phyloP scores from a whole-genome alignment of 2,888 invertebrate species.

The Megalurothrips usitatus region DNA sequence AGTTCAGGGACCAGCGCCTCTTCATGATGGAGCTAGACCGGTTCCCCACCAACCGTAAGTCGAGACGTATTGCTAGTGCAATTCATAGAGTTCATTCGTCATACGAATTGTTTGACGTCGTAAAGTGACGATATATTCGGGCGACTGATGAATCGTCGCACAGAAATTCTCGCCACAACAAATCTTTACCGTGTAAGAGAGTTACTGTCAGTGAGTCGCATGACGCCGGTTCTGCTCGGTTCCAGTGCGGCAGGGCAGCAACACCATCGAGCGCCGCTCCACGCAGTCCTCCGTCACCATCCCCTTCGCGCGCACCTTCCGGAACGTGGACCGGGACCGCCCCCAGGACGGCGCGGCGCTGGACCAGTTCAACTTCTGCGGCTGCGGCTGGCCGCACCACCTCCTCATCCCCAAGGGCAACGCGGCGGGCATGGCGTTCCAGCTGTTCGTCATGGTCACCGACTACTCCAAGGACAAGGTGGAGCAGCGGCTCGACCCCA shows the following conservation, averaged over 20 bases:
- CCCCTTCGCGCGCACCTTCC: conserved; percentile 57
- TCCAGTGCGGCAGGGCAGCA: conserved; percentile 62
- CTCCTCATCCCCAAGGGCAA: conserved; percentile 71
- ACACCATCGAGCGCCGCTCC: conserved; percentile 61
- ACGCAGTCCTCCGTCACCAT: conserved; percentile 57
- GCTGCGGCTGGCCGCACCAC: conserved; percentile 84
- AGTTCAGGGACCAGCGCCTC: conserved; percentile 57
- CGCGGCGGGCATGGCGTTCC: conserved; percentile 59
- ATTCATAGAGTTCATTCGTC: too few species aligned
- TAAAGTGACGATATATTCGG: too few species aligned
- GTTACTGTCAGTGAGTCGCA: too few species aligned
- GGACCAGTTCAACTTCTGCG: conserved; percentile 70
- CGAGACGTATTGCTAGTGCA: too few species aligned
- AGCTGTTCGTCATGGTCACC: conserved; percentile 74
- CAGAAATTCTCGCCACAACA: too few species aligned
- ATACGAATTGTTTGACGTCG: too few species aligned
- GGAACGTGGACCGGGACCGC: conserved; percentile 47
- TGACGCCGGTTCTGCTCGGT: conserved; percentile 16
- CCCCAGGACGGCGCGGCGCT: conserved; percentile 47
- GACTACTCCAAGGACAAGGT: conserved; percentile 63
- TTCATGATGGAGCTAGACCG: conserved; percentile 70
- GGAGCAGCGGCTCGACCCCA: conserved; percentile 32
- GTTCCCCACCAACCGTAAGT: conserved; percentile 59
- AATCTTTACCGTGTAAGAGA: too few species aligned
- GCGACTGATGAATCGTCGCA: too few species aligned